A percentile compares a stretch with the other conserved stretches of the same genome.
Evolutionary conservation across 2,888 invertebrate genomes (phyloP).

Genomic region (Rutpela maculata): DNA sequence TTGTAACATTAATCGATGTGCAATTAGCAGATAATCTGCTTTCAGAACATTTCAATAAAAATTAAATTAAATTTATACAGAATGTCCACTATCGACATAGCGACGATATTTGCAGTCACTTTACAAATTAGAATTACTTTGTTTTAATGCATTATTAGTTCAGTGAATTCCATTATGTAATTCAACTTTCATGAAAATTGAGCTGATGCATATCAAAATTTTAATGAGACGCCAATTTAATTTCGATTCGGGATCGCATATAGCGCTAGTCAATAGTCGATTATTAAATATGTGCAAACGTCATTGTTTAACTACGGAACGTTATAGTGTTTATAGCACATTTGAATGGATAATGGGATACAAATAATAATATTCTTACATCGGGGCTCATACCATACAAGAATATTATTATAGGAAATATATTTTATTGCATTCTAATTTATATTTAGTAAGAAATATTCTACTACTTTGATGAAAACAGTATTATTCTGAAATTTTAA

Average conservation of each 20-base stretch:
- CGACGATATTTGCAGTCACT: background rate
- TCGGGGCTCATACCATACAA: too few relatives aligned
- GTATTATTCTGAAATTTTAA: too few relatives aligned
- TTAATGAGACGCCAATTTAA: constrained; percentile 2
- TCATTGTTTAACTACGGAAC: background rate
- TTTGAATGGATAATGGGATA: background rate
- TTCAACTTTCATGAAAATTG: background rate
- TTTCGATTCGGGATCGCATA: background rate
- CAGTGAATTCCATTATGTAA: background rate
- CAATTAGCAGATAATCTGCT: background rate
- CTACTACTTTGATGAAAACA: too few relatives aligned
- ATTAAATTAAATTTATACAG: background rate
- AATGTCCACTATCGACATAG: background rate
- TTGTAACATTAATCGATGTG: too few relatives aligned
- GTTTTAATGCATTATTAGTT: background rate
- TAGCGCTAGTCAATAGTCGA: background rate
- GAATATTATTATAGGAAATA: too few relatives aligned
- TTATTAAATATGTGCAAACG: background rate
- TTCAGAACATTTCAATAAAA: background rate
- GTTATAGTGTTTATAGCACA: background rate
- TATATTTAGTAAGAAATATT: too few relatives aligned
- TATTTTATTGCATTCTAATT: too few relatives aligned
- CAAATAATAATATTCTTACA: background rate
- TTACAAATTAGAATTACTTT: constrained; percentile 2
- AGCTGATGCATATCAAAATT: constrained; percentile 10